These are phyloP conservation scores for Magallana ariakensis DNA, from an alignment of 1,140 invertebrate genomes.

Conservation along the genomic window DNA sequence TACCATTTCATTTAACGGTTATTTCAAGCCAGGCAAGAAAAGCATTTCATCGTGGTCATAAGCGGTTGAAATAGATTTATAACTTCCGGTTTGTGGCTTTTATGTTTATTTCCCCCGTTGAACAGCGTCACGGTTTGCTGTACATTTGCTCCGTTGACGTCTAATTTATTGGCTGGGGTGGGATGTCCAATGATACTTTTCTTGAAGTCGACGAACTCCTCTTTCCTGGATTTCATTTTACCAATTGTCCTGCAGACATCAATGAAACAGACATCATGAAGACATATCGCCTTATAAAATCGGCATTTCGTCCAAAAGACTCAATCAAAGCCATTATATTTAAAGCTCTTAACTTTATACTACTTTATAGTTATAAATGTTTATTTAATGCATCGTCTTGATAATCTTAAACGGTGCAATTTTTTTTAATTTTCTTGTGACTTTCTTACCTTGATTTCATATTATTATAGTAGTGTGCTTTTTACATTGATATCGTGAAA, in stretches of 20 bases:
- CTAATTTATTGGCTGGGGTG: slow-evolving; percentile 15
- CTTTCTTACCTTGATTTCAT: too few species aligned
- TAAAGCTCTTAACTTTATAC: too few species aligned
- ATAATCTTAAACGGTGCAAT: too few species aligned
- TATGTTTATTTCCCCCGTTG: slow-evolving; percentile 30
- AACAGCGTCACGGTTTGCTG: slow-evolving; percentile 1
- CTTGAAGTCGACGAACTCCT: not conserved
- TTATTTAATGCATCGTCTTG: too few species aligned
- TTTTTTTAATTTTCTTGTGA: too few species aligned
- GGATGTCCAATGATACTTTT: slow-evolving; percentile 20
- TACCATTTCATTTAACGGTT: slow-evolving; percentile 29
- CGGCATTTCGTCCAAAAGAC: too few species aligned
- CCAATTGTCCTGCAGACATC: not conserved
- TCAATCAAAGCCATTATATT: too few species aligned
- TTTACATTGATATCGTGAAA: too few species aligned
- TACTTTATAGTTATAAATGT: too few species aligned
- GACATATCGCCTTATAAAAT: not conserved
- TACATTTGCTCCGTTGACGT: slow-evolving; percentile 17
- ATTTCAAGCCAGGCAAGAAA: slow-evolving; percentile 15
- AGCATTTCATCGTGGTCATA: slow-evolving; percentile 27
- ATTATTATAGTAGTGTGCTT: too few species aligned
- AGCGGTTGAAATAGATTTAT: slow-evolving; percentile 38
- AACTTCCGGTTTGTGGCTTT: slow-evolving; percentile 18
- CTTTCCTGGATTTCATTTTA: not conserved
- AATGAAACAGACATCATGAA: not conserved